These are phyloP conservation scores for Eulacestoma nigropectus DNA, from an alignment of 2,113 vertebrate genomes.

Conservation along the genomic window DNA sequence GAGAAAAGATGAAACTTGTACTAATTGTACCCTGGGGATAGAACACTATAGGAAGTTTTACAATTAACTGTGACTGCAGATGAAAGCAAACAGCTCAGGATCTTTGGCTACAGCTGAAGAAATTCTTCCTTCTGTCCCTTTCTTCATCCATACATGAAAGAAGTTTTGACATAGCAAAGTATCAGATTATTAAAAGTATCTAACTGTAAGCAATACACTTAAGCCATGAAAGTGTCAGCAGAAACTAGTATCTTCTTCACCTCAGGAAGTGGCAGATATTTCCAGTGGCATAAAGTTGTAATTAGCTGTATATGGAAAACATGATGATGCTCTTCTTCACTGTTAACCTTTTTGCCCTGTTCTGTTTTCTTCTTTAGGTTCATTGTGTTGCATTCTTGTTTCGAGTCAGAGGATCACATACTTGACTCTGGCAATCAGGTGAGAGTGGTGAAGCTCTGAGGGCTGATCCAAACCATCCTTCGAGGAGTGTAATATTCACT, in stretches of 20 bases:
- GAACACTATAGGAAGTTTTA: constrained; percentile 34
- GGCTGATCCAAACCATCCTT: background rate
- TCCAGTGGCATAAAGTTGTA: background rate
- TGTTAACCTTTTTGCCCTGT: background rate
- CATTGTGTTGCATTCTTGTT: background rate
- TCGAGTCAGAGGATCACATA: background rate
- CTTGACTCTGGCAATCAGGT: background rate
- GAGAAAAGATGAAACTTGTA: constrained; percentile 4
- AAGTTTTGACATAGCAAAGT: constrained; percentile 53
- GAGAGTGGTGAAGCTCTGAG: background rate
- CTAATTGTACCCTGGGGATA: constrained; percentile 34
- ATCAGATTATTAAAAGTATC: constrained; percentile 54
- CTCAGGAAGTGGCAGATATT: background rate
- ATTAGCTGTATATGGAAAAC: background rate
- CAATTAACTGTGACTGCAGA: constrained; percentile 28
- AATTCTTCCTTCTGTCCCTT: constrained; percentile 36
- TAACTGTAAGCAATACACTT: constrained; percentile 34
- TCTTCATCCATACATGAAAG: constrained; percentile 55
- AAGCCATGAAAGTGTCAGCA: background rate
- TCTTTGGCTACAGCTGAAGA: constrained; percentile 54
- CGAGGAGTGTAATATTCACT: background rate
- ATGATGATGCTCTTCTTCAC: background rate
- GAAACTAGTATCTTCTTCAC: background rate
- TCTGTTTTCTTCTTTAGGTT: background rate
- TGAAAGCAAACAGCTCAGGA: constrained; percentile 46